Evolutionary conservation across 2,113 vertebrate genomes (phyloP), one percentile per base, ranked within the genome.

Genomic region (Xiphophorus couchianus): DNA sequence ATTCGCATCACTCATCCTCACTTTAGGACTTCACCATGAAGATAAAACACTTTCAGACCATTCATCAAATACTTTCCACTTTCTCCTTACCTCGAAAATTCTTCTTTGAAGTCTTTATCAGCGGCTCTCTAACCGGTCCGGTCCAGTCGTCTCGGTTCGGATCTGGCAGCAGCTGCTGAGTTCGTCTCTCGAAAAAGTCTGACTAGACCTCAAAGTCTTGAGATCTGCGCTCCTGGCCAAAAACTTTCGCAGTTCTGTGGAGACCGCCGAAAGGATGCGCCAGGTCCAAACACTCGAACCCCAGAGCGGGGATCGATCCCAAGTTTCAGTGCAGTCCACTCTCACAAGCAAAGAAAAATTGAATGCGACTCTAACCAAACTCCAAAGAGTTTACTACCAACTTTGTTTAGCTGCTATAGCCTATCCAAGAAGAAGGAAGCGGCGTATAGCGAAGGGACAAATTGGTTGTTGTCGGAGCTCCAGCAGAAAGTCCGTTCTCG

Each of bases 331-430:
- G 92, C 93, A 93, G 92, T 95, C 91, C 91, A 93, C 93, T 92
- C 90, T 92, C 94, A 94, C 94, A 95, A 94, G 93, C 91, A 89
- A 93, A 91, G 88, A 90, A 84, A 88, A 85, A 83, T 89, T 88
- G 80, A 58, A 87, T 72, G 72, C 67, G 94, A 95, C 94, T 95
- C 94, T 92, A 86, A 94, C 86, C 93, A 95, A 95, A 95, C 94
- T 95, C 94, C 94, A 95, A 94, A 95, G 94, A 95, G 94, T 95
- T 94, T 95, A 94, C 94, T 95, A 95, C 94, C 94, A 95, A 95
- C 94, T 90, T 87, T 72, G 88, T 89, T 80, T 90, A 82, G 85
- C 42, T 74, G 92, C 91, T 93, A 92, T 84, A 44, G 92, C 93
- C 93, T 58, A 58, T 58, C 25, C 51, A 58, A 25, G 17, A 10